Evolutionary conservation across 2,113 vertebrate species (phyloP).

Genomic region (Sialia sialis): DNA sequence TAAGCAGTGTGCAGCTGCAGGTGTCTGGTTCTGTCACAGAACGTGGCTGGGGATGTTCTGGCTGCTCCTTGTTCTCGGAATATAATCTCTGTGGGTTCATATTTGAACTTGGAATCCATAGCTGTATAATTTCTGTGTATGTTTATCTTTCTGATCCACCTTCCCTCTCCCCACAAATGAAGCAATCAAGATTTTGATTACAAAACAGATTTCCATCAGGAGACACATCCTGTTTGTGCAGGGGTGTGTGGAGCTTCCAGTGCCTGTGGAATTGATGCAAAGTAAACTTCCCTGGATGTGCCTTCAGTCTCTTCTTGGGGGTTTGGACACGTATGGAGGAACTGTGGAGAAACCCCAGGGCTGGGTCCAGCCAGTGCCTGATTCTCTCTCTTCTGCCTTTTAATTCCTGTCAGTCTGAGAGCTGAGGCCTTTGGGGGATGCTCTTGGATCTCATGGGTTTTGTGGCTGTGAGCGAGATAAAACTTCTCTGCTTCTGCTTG

Average conservation of each 20-base stretch:
- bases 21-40: neutral
- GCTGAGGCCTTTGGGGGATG: neutral
- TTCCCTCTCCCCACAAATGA: neutral
- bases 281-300: neutral
- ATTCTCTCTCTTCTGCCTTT: neutral
- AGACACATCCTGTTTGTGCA: neutral
- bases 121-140: neutral
- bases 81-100: neutral
- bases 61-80: neutral
- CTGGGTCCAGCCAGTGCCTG: neutral
- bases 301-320: neutral
- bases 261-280: neutral
- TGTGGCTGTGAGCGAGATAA: neutral
- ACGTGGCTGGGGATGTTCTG: neutral
- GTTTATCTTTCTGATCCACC: conserved; percentile 40
- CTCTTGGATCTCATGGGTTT: neutral
- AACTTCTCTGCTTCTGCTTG: neutral
- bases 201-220: neutral
- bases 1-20: neutral
- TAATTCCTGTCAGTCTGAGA: neutral
- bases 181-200: conserved; percentile 12
- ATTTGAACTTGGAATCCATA: neutral
- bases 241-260: neutral
- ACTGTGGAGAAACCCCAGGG: neutral
- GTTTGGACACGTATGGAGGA: neutral